A percentile compares a stretch with the other conserved stretches of the same genome.
phyloP scores from a whole-genome alignment of 2,113 vertebrate species.

The Micromys minutus region DNA sequence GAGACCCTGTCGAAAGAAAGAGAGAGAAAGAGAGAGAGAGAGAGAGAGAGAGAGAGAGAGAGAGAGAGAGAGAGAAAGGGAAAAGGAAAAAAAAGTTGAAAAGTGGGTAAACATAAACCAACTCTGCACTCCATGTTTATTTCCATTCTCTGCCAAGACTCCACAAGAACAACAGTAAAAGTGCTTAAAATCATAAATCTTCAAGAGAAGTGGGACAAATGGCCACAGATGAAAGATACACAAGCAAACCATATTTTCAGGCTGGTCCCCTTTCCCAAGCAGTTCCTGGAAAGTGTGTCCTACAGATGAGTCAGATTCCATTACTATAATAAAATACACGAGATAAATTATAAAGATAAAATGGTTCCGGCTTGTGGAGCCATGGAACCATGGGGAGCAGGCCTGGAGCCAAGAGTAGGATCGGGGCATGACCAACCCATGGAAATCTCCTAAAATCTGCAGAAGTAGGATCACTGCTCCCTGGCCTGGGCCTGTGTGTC shows the following conservation, averaged over 20 bases:
- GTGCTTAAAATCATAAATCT: not conserved
- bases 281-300: not conserved
- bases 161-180: slow-evolving; percentile 1
- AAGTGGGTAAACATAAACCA: not conserved
- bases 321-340: not conserved
- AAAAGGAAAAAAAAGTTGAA: not conserved
- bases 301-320: not conserved
- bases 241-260: not conserved
- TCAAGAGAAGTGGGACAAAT: not conserved
- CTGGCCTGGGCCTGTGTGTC: too few species aligned
- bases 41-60: too few species aligned
- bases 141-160: not conserved
- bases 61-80: too few species aligned
- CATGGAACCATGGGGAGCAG: too few species aligned
- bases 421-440: too few species aligned
- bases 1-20: not conserved
- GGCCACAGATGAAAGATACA: not conserved
- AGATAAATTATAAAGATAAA: not conserved
- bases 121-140: not conserved
- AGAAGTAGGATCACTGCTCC: too few species aligned
- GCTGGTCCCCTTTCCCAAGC: not conserved
- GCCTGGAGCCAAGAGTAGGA: too few species aligned
- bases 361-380: not conserved
- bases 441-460: too few species aligned
- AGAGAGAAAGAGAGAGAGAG: too few species aligned